Evolutionary conservation across 2,888 invertebrate species (phyloP).

Genomic region (Aphidoletes aphidimyza): DNA sequence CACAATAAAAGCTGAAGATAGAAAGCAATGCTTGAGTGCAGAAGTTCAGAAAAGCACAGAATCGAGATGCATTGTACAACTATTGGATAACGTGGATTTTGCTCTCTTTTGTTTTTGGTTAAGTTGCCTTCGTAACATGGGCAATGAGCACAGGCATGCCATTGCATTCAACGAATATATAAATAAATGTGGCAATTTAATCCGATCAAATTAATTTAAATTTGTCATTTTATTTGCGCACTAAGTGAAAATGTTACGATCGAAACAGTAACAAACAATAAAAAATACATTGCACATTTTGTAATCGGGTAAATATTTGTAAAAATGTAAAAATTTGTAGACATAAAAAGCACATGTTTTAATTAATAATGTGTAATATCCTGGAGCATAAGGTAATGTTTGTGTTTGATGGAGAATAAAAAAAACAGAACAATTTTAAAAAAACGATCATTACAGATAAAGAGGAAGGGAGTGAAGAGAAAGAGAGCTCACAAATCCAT

Average conservation of each 20-base stretch:
- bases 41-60: neutral
- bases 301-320: neutral
- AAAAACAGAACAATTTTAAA: no score
- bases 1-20: no score
- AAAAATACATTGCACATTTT: neutral
- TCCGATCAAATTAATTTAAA: conserved; percentile 53
- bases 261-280: neutral
- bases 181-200: conserved; percentile 53
- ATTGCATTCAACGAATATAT: conserved; percentile 40
- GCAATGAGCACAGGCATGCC: neutral
- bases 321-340: neutral
- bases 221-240: conserved; percentile 50
- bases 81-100: neutral
- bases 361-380: conserved; percentile 45
- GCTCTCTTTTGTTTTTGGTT: neutral
- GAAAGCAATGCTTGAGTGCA: no score
- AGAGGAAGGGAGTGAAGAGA: no score
- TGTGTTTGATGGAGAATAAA: neutral
- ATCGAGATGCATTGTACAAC: neutral
- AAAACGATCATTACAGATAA: no score
- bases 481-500: no score
- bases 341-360: conserved; percentile 54
- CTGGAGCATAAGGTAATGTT: conserved; percentile 39
- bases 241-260: neutral
- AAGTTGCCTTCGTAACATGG: neutral